Percentiles rank a stretch among this genome's conserved stretches.
Conservation (phyloP, 2,113 vertebrate species). For the Rhinolophus sinicus region DNA sequence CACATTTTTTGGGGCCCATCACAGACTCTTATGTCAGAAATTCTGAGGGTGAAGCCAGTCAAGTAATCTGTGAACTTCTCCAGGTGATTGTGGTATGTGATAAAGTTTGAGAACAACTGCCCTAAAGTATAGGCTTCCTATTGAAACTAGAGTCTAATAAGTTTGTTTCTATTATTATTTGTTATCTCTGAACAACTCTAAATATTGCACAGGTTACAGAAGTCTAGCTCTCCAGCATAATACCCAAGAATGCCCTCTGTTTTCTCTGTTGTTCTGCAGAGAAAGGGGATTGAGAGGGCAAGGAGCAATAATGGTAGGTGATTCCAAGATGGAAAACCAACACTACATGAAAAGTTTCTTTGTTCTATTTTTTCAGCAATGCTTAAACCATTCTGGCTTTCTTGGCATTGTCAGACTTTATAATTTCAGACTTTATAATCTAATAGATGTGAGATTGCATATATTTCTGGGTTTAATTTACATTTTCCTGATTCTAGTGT, state of each 20-base stretch:
- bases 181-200: background rate
- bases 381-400: background rate
- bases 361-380: background rate
- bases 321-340: background rate
- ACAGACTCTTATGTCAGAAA: background rate
- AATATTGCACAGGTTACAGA: background rate
- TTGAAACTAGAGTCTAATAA: background rate
- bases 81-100: background rate
- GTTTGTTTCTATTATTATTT: background rate
- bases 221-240: background rate
- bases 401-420: background rate
- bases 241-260: background rate
- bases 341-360: background rate
- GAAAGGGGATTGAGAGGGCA: background rate
- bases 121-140: background rate
- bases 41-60: background rate
- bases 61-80: background rate
- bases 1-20: background rate
- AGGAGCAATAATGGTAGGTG: background rate
- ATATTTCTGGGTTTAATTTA: background rate
- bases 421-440: background rate
- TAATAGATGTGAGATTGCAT: background rate
- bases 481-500: conserved; percentile 1
- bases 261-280: background rate
- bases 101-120: background rate